These are phyloP conservation scores for Cyphomyrus plagiostoma DNA, from an alignment of 2,113 vertebrate genomes.

Conservation along the genomic window DNA sequence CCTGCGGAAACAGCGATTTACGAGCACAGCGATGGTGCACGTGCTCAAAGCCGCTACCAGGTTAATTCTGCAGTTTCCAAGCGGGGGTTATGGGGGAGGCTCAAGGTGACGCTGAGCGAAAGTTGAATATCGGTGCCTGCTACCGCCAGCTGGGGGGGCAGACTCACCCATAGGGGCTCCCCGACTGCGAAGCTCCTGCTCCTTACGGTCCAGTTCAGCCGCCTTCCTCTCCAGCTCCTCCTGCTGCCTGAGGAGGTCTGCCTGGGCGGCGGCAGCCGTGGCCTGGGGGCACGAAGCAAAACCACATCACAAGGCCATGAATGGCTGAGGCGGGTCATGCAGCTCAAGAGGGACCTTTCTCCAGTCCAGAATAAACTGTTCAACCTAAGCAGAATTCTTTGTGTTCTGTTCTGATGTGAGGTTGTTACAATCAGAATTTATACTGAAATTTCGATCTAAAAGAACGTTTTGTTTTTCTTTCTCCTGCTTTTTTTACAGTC, in stretches of 20 bases:
- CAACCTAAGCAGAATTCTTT: not conserved
- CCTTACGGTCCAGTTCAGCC: slow-evolving; percentile 85
- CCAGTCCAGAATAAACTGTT: not conserved
- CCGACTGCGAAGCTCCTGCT: slow-evolving; percentile 75
- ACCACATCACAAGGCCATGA: not conserved
- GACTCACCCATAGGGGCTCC: not conserved
- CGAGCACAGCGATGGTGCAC: not conserved
- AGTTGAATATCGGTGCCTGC: not conserved
- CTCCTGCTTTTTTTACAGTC: not conserved
- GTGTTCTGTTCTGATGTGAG: not conserved
- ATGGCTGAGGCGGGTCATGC: not conserved
- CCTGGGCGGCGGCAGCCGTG: slow-evolving; percentile 71
- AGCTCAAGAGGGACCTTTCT: not conserved
- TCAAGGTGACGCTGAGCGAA: not conserved
- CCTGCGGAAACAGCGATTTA: not conserved
- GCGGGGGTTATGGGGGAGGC: not conserved
- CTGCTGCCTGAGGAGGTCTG: slow-evolving; percentile 82
- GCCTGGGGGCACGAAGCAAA: slow-evolving; percentile 50
- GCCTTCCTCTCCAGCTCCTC: slow-evolving; percentile 91
- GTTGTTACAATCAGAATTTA: not conserved
- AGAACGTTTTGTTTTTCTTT: not conserved
- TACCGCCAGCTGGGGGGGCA: not conserved
- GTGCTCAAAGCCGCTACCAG: not conserved
- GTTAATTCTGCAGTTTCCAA: not conserved
- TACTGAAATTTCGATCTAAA: not conserved